Conservation (phyloP, 1,140 invertebrate species). For the Drosophila oshimai region DNA sequence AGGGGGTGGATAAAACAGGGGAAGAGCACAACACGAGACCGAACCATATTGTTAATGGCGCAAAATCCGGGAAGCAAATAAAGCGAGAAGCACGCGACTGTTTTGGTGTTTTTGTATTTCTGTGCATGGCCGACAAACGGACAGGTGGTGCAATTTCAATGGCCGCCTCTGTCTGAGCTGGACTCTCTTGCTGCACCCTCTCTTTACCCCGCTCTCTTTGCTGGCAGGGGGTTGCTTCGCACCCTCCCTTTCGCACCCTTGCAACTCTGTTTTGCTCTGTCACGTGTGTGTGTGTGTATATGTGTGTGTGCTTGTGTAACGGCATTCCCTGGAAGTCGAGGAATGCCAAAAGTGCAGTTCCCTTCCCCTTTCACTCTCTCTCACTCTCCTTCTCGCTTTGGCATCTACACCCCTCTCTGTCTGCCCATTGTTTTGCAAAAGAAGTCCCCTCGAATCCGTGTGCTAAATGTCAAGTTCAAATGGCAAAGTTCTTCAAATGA, state of each 20-base stretch:
- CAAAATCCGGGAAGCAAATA: conserved; percentile 67
- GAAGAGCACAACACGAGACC: conserved; percentile 24
- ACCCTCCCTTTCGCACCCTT: conserved; percentile 3
- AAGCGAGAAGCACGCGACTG: conserved; percentile 44
- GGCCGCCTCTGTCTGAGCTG: conserved; percentile 50
- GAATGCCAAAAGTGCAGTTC: conserved; percentile 76
- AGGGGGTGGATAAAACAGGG: background rate
- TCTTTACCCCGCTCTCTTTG: conserved; percentile 7
- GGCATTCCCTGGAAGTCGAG: conserved; percentile 68
- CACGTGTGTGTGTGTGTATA: conserved; percentile 6
- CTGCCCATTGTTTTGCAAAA: conserved; percentile 79
- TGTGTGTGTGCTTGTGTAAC: conserved; percentile 41
- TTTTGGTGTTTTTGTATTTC: too few relatives aligned
- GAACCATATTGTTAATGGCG: conserved; percentile 78
- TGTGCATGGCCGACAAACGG: conserved; percentile 64
- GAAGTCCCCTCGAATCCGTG: conserved; percentile 78
- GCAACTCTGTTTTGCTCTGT: conserved; percentile 61
- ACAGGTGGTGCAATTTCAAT: conserved; percentile 81
- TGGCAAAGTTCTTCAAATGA: conserved; percentile 79
- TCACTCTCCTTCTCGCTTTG: conserved; percentile 1
- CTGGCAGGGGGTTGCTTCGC: conserved; percentile 29
- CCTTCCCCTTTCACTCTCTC: conserved; percentile 23
- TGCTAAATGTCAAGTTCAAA: conserved; percentile 81
- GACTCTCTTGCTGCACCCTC: background rate
- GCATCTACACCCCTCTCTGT: conserved; percentile 3